A percentile compares a stretch with the other conserved stretches of the same genome.
Conservation (phyloP, 2,888 invertebrate genomes). For the Trachelus iudaicus region DNA sequence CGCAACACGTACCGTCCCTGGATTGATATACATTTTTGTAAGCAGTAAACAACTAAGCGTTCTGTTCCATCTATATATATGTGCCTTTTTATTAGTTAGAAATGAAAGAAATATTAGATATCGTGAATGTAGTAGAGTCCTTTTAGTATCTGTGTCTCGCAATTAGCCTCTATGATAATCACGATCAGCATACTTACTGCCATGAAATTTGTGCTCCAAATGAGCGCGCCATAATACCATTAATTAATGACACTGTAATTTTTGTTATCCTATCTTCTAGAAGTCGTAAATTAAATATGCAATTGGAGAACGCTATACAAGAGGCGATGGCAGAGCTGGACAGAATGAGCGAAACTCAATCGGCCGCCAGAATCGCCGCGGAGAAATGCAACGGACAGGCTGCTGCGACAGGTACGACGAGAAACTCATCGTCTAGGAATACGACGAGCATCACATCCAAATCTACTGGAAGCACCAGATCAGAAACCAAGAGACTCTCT, state of each 20-base stretch:
- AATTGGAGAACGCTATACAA: slow-evolving; percentile 91
- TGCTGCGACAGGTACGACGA: slow-evolving; percentile 5
- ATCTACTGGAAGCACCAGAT: background rate
- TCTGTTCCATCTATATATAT: background rate
- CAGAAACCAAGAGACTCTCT: background rate
- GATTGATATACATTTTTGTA: background rate
- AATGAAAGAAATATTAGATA: background rate
- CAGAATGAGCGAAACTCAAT: slow-evolving; percentile 69
- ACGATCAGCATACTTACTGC: background rate
- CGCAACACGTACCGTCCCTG: background rate
- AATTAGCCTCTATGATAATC: background rate
- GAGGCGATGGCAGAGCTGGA: slow-evolving; percentile 93
- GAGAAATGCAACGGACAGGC: slow-evolving; percentile 18
- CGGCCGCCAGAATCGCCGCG: slow-evolving; percentile 30
- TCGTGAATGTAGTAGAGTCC: background rate
- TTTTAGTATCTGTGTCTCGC: background rate
- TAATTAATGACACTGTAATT: slow-evolving; percentile 30
- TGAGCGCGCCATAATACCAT: background rate
- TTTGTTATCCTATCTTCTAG: slow-evolving; percentile 68
- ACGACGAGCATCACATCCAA: background rate
- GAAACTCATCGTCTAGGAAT: background rate
- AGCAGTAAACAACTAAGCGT: background rate
- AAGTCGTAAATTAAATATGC: slow-evolving; percentile 92
- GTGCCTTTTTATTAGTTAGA: background rate
- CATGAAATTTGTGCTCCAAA: background rate